Percentiles rank a stretch among this genome's conserved stretches.
These are phyloP conservation scores for Eubasilissa regina DNA, from an alignment of 1,140 invertebrate genomes.

Conservation along the genomic window DNA sequence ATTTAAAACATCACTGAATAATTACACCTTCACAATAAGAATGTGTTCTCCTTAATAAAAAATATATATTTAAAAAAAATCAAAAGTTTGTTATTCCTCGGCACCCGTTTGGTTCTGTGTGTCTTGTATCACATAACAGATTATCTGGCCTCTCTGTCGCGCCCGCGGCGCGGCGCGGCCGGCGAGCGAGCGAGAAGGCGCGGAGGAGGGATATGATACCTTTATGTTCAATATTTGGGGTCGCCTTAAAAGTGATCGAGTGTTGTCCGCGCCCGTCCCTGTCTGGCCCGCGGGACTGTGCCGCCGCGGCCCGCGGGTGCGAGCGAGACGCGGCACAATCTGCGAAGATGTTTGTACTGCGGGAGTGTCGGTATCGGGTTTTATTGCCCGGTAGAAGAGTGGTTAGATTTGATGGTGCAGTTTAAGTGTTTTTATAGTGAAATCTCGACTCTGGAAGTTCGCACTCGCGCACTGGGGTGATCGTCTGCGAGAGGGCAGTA, in stretches of 20 bases:
- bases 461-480: no score
- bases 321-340: background rate
- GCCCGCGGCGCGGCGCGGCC: background rate
- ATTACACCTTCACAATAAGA: no score
- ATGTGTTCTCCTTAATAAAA: no score
- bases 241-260: conserved; percentile 9
- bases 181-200: conserved; percentile 13
- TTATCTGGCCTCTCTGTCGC: background rate
- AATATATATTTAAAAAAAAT: no score
- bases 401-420: conserved; percentile 13
- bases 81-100: conserved; percentile 1
- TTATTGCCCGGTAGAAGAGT: conserved; percentile 24
- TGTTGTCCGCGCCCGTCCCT: no score
- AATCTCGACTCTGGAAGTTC: background rate
- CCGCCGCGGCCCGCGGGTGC: no score
- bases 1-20: no score
- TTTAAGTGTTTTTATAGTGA: background rate
- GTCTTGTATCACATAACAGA: conserved; percentile 38
- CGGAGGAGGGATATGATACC: conserved; percentile 34
- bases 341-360: background rate
- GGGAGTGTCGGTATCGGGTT: conserved; percentile 6
- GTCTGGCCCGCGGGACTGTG: background rate
- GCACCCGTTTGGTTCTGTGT: background rate
- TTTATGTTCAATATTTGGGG: conserved; percentile 30
- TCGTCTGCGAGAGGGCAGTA: no score